Base-by-base conservation (phyloP, 2,113 vertebrate genomes). In the Saguinus imperator region DNA sequence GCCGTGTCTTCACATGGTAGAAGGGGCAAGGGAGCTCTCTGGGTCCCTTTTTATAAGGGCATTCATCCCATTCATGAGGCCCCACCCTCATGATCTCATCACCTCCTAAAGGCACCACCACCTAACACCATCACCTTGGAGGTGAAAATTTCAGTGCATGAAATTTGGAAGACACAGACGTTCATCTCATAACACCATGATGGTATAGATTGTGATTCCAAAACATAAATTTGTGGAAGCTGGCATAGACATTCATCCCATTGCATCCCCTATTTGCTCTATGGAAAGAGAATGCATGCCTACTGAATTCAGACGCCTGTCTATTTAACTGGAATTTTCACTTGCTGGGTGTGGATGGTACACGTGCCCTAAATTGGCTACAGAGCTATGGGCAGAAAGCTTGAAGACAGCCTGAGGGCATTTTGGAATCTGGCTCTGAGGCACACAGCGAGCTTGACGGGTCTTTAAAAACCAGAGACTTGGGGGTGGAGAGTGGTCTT, bases 261-360 rank as follows among this genome's bases (percentile, higher is more conserved):
- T 10, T 21, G 17, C 48, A 52, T 16, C 11, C 8, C 61, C 1
- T n/a, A 2, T 55, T 27, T 5, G 8, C 55, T 18, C 4, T 23
- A 13, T 9, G 13, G 40, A 45, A 45, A 29, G 17, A 45, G 29
- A 16, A 5, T 4, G 4, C 8, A 35, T 3, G 40, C 13, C 70
- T 3, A 6, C 4, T 17, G 8, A 5, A 48, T 48, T 29, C 21
- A 13, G 29, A 11, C 0, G 0, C 23, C 20, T 20, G 23, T 29
- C 11, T 21, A 16, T 37, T 75, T 10, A 40, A 17, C 8, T 16
- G 84, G 2, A 23, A 1, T 37, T 37, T 72, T 35, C 32, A 21
- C 11, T 1, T 25, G 8, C 11, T 48, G 17, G 11, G 12, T 2
- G 4, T 16, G 40, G 50, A 81, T 18, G 10, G 48, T 10, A 17